Evolutionary conservation across 1,140 invertebrate species (phyloP).

Genomic region (Procambarus clarkii): DNA sequence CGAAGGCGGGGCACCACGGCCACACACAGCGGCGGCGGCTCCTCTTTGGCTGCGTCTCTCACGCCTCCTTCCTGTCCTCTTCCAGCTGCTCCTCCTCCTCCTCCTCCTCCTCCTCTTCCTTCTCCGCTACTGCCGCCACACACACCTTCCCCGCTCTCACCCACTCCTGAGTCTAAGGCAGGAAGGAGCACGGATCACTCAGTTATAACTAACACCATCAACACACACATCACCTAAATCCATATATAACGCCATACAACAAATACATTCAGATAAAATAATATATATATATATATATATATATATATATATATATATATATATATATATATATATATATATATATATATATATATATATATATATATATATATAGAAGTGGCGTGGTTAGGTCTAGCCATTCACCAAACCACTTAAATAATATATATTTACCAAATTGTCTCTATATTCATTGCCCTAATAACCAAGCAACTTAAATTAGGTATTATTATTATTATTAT

Average conservation of each 20-base stretch:
- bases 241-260: too few relatives aligned
- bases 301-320: neutral
- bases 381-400: too few relatives aligned
- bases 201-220: too few relatives aligned
- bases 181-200: neutral
- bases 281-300: neutral
- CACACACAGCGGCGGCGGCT: slow-evolving; percentile 24
- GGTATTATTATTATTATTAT: neutral
- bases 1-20: slow-evolving; percentile 58
- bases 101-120: neutral
- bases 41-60: neutral
- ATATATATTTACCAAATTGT: too few relatives aligned
- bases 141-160: neutral
- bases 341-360: too few relatives aligned
- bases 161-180: slow-evolving; percentile 21
- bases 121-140: neutral
- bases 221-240: too few relatives aligned
- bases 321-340: too few relatives aligned
- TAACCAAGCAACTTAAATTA: too few relatives aligned
- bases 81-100: neutral
- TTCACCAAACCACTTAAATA: too few relatives aligned
- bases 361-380: too few relatives aligned
- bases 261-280: too few relatives aligned
- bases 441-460: too few relatives aligned
- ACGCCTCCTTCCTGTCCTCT: neutral